Base-by-base conservation (phyloP, 1,140 invertebrate genomes). In the Tetramorium alpestre region DNA sequence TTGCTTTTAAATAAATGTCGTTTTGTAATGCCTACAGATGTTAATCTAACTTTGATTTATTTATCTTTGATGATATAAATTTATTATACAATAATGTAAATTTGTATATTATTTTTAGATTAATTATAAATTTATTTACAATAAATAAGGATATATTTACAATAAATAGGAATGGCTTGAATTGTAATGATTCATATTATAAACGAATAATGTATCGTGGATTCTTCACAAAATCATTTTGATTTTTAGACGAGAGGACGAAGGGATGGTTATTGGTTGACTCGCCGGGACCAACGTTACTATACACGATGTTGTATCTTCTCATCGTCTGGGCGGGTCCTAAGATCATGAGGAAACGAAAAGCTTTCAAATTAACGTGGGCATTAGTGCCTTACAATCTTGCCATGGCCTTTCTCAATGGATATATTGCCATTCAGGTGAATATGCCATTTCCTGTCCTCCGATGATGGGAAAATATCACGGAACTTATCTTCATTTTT, bases 241-340 rank as follows among this genome's bases (percentile, higher is more conserved):
- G 65, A 38, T 78, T 44, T 96, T 22, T 94, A 98, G 98, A 98
- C 94, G 95, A 96, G 88, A 96, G 98, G 94, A 98, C 98, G 62
- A 97, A 97, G 96, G 97, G 97, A 95, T 98, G 98, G 98, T 96
- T 97, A 0, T 94, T 99, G 87, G 98, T 99, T 80, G 97, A 98
- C 78, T 98, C 98, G 1, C 98, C 98, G 41, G 93, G 96, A 77
- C 98, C 98, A 18, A 98, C 98, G 0, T 92, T 98, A 10, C 93
- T 97, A 6, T 97, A 98, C 91, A 97, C 98, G 3, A 86, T 97
- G 33, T 84, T 97, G 22, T 99, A 99, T 93, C 95, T 99, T 47
- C 95, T 97, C 72, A 97, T 98, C 86, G 98, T 99, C 11, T 97
- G 96, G 96, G 95, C 97, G 33, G 98, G 98, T 11, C 98, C 98